phyloP scores from a whole-genome alignment of 2,113 vertebrate species.

The Poeciliopsis occidentalis region DNA sequence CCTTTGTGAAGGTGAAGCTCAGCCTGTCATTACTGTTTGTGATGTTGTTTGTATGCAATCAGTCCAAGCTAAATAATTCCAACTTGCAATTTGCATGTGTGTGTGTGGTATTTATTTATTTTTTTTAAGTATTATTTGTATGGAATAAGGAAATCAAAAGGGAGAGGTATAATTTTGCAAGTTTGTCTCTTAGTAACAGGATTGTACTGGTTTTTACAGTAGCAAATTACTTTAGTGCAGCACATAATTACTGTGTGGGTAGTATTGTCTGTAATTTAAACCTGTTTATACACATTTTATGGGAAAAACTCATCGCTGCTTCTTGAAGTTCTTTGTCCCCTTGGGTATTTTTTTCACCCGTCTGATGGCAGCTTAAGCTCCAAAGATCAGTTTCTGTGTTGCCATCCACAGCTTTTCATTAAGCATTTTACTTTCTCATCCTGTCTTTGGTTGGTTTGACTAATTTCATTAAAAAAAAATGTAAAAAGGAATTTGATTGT shows the following conservation, averaged over 20 bases:
- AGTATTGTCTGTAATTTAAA: background rate
- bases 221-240: background rate
- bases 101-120: background rate
- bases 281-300: background rate
- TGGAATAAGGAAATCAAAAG: background rate
- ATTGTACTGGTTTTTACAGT: background rate
- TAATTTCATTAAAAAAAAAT: background rate
- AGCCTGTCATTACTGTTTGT: background rate
- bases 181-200: background rate
- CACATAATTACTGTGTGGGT: background rate
- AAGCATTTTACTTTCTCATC: background rate
- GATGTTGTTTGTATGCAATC: background rate
- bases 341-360: background rate
- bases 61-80: background rate
- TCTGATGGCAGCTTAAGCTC: background rate
- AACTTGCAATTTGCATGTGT: background rate
- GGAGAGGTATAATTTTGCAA: background rate
- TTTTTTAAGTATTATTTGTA: background rate
- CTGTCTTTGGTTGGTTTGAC: background rate
- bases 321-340: background rate
- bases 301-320: background rate
- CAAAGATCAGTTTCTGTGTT: background rate
- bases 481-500: background rate
- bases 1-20: constrained; percentile 92
- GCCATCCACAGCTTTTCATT: background rate